Evolutionary conservation across 2,888 invertebrate genomes (phyloP).

Genomic region (Oscheius sp.): DNA sequence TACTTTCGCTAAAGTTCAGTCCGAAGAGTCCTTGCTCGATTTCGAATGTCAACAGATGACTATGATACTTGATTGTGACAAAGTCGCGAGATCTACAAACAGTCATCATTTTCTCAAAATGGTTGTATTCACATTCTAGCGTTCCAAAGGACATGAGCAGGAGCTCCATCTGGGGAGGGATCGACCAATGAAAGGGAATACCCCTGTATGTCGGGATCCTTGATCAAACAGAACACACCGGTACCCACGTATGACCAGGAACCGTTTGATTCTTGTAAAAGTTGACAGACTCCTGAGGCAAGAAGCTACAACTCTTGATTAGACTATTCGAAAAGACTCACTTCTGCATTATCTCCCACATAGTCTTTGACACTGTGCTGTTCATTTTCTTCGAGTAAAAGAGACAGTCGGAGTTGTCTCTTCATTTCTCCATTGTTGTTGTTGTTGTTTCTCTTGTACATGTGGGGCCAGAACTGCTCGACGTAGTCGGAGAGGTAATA

Average conservation of each 20-base stretch:
- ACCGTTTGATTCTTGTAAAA: constrained; percentile 22
- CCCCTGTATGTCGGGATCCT: constrained; percentile 4
- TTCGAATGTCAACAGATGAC: constrained; percentile 28
- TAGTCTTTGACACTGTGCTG: constrained; percentile 1
- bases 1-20: constrained; percentile 19
- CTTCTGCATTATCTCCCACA: constrained; percentile 19
- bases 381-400: constrained; percentile 7
- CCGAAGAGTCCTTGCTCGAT: constrained; percentile 16
- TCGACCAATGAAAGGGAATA: constrained; percentile 5
- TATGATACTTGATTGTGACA: constrained; percentile 26
- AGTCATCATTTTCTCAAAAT: too few relatives aligned
- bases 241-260: neutral
- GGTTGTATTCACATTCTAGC: neutral
- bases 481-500: constrained; percentile 30
- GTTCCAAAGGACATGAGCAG: neutral
- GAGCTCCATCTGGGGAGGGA: constrained; percentile 5
- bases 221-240: constrained; percentile 30
- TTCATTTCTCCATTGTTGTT: constrained; percentile 15
- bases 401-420: constrained; percentile 10
- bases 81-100: constrained; percentile 17
- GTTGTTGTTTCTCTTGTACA: constrained; percentile 21
- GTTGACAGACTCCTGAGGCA: constrained; percentile 34
- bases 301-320: constrained; percentile 18
- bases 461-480: constrained; percentile 17
- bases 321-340: neutral